Evolutionary conservation across 23 tunicate genomes (phyloP).

Genomic region (Trididemnum nubilum): DNA sequence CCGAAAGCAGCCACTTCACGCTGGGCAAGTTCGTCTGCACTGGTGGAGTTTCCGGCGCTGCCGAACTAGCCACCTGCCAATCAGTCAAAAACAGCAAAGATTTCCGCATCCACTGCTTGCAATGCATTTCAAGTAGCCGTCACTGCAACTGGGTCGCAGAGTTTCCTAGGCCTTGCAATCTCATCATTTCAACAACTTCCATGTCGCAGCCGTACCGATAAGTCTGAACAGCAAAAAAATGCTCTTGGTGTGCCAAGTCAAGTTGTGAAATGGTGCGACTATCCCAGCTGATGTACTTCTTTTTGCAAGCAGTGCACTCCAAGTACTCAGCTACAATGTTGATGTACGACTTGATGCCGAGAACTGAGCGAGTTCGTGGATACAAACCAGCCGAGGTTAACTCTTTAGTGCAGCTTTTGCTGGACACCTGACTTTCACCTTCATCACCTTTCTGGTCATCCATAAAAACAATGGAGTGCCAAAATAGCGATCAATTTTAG

Average conservation of each 20-base stretch:
- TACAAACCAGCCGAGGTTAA: conserved; percentile 2
- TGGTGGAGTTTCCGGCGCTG: background rate
- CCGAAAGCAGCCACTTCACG: conserved; percentile 26
- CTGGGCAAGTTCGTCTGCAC: background rate
- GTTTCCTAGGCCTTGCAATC: conserved; percentile 20
- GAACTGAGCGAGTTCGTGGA: background rate
- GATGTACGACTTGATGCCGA: conserved; percentile 15
- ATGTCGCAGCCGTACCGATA: conserved; percentile 12
- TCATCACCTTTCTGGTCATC: background rate
- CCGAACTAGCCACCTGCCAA: background rate
- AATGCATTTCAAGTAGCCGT: background rate
- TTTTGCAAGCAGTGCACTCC: conserved; percentile 12
- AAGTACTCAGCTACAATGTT: conserved; percentile 11
- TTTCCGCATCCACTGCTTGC: conserved; percentile 7
- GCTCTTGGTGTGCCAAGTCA: background rate
- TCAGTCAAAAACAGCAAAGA: background rate
- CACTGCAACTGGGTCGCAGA: conserved; percentile 11
- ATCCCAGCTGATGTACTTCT: background rate
- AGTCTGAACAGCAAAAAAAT: conserved; percentile 8
- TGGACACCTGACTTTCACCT: background rate
- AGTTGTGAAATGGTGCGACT: background rate
- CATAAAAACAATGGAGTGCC: background rate
- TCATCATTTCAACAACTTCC: conserved; percentile 8
- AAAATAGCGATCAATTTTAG: background rate
- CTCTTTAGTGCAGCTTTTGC: background rate